phyloP scores from a whole-genome alignment of 2,113 vertebrate genomes.

The Bujurquina vittata region DNA sequence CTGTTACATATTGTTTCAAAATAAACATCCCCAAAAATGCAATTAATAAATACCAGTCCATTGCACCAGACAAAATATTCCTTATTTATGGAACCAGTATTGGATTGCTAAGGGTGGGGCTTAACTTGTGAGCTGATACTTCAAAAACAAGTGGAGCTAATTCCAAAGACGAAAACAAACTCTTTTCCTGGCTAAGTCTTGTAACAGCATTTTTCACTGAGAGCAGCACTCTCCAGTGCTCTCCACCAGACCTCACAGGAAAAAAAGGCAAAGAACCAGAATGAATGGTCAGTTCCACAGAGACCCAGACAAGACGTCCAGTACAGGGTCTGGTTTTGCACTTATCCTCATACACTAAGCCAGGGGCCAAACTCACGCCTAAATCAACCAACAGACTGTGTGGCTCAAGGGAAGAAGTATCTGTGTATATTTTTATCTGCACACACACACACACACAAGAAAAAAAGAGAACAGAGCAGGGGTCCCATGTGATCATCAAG shows the following conservation, averaged over 20 bases:
- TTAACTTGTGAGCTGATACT: conserved; percentile 47
- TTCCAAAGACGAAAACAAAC: conserved; percentile 64
- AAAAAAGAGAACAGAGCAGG: background rate
- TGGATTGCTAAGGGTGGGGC: conserved; percentile 44
- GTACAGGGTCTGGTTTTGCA: conserved; percentile 64
- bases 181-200: conserved; percentile 50
- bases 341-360: conserved; percentile 60
- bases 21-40: conserved; percentile 47
- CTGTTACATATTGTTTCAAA: conserved; percentile 40
- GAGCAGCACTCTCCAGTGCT: conserved; percentile 22
- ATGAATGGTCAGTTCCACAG: conserved; percentile 52
- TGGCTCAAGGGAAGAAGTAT: conserved; percentile 31
- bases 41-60: conserved; percentile 50
- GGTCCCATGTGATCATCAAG: conserved; percentile 27
- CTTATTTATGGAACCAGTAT: conserved; percentile 55
- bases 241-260: conserved; percentile 14
- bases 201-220: conserved; percentile 59
- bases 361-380: conserved; percentile 50
- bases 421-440: conserved; percentile 16
- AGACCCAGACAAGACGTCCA: conserved; percentile 37
- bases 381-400: conserved; percentile 68
- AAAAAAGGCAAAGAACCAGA: conserved; percentile 40
- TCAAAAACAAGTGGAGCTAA: conserved; percentile 50
- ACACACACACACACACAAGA: background rate
- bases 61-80: conserved; percentile 51